Evolutionary conservation across 23 tunicate genomes (phyloP).

Genomic region (Oikopleura dioica): DNA sequence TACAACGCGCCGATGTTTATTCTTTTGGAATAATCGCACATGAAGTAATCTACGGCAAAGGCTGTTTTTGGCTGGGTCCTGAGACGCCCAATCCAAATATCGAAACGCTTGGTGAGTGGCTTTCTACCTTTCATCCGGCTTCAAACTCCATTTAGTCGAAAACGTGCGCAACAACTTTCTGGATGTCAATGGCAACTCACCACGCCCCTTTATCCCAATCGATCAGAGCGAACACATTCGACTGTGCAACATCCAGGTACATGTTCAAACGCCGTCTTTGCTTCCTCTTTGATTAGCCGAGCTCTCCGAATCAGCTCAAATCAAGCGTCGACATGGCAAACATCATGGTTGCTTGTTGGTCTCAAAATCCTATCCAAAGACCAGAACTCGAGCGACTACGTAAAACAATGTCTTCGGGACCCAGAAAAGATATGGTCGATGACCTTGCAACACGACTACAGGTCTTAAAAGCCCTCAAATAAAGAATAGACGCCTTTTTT

Average conservation of each 20-base stretch:
- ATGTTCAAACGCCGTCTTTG: not conserved
- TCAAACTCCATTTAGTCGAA: not conserved
- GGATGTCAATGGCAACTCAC: not conserved
- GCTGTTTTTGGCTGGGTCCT: not conserved
- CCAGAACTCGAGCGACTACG: not conserved
- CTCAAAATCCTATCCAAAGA: not conserved
- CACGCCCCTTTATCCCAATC: not conserved
- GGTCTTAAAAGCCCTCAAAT: too few relatives aligned
- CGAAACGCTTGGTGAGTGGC: too few relatives aligned
- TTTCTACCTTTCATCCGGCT: too few relatives aligned
- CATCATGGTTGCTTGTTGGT: not conserved
- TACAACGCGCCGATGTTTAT: conserved; percentile 1
- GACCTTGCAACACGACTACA: not conserved
- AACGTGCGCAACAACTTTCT: not conserved
- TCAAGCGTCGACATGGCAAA: not conserved
- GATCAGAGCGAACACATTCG: not conserved
- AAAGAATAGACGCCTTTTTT: too few relatives aligned
- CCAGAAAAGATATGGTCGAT: not conserved
- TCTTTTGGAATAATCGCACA: not conserved
- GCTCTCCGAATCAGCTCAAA: not conserved
- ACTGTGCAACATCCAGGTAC: not conserved
- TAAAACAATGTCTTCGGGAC: not conserved
- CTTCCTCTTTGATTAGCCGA: not conserved
- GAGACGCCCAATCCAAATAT: not conserved
- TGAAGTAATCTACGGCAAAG: not conserved